Evolutionary conservation across 2,113 vertebrate genomes (phyloP), one percentile per base, ranked within the genome.

Genomic region (Thamnaconus septentrionalis): DNA sequence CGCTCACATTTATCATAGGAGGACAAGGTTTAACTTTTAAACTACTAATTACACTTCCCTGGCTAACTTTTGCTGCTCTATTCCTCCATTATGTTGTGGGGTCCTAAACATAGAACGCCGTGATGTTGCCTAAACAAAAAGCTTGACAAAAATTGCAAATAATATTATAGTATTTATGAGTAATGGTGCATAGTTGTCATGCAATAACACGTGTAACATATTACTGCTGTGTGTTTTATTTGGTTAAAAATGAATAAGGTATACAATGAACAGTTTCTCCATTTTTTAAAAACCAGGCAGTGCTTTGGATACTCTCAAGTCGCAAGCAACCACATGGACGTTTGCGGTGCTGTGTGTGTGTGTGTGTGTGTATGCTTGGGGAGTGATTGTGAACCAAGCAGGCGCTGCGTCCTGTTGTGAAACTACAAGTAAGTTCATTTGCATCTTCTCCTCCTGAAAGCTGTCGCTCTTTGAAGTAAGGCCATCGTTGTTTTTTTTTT

Each of bases 371-470:
- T 42, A 10, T 42, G 59, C 18, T 31, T 31, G 39, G 67, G 53
- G 64, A 64, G 62, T 67, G 44, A 50, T 12, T 62, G 56, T 39
- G 12, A 45, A 69, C 44, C 10, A 44, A 1, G 53, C 0, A 50
- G 31, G 12, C 31, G 18, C 18, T 31, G 18, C 18, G 18, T 87
- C 82, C 74, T 80, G 84, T 67, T 59, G 61, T 0, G 48, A 66
- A 59, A 31, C 66, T 76, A 69, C 81, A 68, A 85, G 87, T 89
- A 86, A 80, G 85, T 11, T 49, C 11, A 86, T 87, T 85, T 89
- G 85, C 85, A 87, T 86, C 6, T 73, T 0, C 6, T 75, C 79
- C 60, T 39, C n/a, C 11, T 31, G 6, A 39, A 61, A 62, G 48
- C 42, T 11, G 31, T 62, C 3, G 8, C 6, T 3, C 4, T 3